phyloP scores from a whole-genome alignment of 1,140 invertebrate genomes.

The Scaptodrosophila lebanonensis region DNA sequence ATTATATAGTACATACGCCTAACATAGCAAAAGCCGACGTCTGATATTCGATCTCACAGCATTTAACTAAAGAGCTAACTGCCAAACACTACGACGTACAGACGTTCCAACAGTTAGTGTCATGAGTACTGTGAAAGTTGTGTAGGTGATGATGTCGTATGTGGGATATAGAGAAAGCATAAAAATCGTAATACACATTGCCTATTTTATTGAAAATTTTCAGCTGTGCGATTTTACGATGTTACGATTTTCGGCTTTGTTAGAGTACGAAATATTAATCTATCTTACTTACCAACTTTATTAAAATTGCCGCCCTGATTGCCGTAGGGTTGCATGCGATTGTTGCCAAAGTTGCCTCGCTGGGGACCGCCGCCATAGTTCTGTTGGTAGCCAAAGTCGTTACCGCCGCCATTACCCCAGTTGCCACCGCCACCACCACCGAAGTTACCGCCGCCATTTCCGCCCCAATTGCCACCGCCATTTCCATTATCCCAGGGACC shows the following conservation, averaged over 20 bases:
- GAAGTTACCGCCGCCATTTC: slow-evolving; percentile 48
- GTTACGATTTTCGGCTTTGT: too few species aligned
- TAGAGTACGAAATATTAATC: too few species aligned
- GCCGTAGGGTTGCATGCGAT: slow-evolving; percentile 80
- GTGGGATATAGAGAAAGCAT: too few species aligned
- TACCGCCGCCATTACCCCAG: slow-evolving; percentile 75
- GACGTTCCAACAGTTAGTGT: slow-evolving; percentile 41
- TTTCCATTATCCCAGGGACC: slow-evolving; percentile 79
- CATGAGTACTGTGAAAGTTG: slow-evolving; percentile 21
- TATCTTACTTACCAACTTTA: slow-evolving; percentile 70
- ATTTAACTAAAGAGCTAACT: slow-evolving; percentile 25
- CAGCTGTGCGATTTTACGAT: too few species aligned
- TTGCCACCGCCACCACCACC: slow-evolving; percentile 45
- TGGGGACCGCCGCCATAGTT: slow-evolving; percentile 85
- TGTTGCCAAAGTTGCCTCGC: slow-evolving; percentile 79
- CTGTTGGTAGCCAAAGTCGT: slow-evolving; percentile 87
- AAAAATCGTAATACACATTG: too few species aligned
- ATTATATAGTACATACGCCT: slow-evolving; percentile 13
- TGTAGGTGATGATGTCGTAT: not conserved
- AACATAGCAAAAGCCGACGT: slow-evolving; percentile 28
- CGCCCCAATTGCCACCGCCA: slow-evolving; percentile 79
- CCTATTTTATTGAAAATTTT: too few species aligned
- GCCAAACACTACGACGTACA: slow-evolving; percentile 31
- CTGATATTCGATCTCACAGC: slow-evolving; percentile 79
- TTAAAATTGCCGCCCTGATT: slow-evolving; percentile 59